Evolutionary conservation across 2,797 vertebrate species (phyloP), one percentile per base, ranked within the genome.

Genomic region (Myoxocephalus aenaeus): DNA sequence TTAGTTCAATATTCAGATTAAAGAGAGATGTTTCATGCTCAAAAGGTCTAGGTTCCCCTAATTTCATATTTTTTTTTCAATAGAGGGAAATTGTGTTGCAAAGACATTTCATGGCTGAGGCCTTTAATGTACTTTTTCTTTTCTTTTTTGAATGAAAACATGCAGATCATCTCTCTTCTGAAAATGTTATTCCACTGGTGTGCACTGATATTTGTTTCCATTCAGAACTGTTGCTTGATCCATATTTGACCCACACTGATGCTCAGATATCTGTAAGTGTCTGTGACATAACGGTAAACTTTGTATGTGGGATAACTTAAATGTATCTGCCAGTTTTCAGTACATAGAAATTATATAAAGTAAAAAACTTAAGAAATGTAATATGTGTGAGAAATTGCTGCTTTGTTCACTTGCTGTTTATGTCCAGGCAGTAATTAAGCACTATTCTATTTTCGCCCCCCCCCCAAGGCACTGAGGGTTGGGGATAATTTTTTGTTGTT

Each of bases 21-120:
- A 73, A 81, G 73, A 84, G 88, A 92, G 90, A 94, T 91, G 92
- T 92, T 92, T 89, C 93, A 91, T 93, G 94, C 95, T 94, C 91
- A 40, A 48, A 93, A 92, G 95, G 92, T 81, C 25, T 36, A 36
- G 20, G 32, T 63, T 77, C 63, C 57, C 46, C 48, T 83, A 62
- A 84, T 80, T 85, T 84, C 57, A 68, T 64, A n/a, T 56, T 67
- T 62, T 80, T 80, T 34, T 34, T 83, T 67, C 65, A 73, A 22
- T 13, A 56, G 61, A 79, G 32, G 53, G 79, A 68, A 50, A 69
- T 79, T 80, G 34, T 40, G 53, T 80, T 83, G 13, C 58, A 34
- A 58, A 56, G 38, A 86, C 68, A 87, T 85, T 88, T 84, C 77
- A 78, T 70, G 57, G 68, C 57, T 65, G 51, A 70, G 32, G 44